Base-by-base conservation (phyloP, 2,888 invertebrate species). In the Drosophila fulvimacula region DNA sequence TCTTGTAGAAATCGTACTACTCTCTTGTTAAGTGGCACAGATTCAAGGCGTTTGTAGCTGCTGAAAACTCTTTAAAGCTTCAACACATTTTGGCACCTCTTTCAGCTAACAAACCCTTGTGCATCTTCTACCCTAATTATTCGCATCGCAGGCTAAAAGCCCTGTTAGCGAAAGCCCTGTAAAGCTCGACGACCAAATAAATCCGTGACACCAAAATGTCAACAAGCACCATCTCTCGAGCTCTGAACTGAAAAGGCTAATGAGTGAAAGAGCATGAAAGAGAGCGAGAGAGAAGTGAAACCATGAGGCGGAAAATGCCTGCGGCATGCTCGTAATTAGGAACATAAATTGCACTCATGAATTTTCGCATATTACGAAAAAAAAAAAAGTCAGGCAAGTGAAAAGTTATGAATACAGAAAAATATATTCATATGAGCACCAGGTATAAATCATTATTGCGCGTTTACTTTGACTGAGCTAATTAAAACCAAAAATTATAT, bases 151-250 rank as follows among this genome's bases (percentile, higher is more conserved):
- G 58, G 63, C 58, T 63, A 53, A 30, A 63, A 44, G 56, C 36
- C 52, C 68, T 48, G 57, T 73, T 73, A 57, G 51, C 51, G 2
- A 6, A 3, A 24, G 24, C 24, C 5, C 9, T 39, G 51, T 48
- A 30, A 30, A 58, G 38, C 67, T 46, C 55, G 51, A 51, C 58
- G 17, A 59, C 52, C 57, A 68, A 64, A 64, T 63, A 73, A 78
- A 76, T 73, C 69, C 76, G 71, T 81, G 87, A 84, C 87, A 87
- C 87, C 84, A 87, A 81, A 87, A 81, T 81, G 88, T 84, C 88
- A 82, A 75, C 76, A 76, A 79, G 59, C 63, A 69, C 52, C 69
- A 65, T 58, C 67, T 57, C 76, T 67, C 48, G 69, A 53, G 76
- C 58, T 63, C 67, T 68, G 60, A 55, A 53, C 76, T 73, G 66